phyloP scores from a whole-genome alignment of 1,140 invertebrate genomes.

The Dreissena polymorpha region DNA sequence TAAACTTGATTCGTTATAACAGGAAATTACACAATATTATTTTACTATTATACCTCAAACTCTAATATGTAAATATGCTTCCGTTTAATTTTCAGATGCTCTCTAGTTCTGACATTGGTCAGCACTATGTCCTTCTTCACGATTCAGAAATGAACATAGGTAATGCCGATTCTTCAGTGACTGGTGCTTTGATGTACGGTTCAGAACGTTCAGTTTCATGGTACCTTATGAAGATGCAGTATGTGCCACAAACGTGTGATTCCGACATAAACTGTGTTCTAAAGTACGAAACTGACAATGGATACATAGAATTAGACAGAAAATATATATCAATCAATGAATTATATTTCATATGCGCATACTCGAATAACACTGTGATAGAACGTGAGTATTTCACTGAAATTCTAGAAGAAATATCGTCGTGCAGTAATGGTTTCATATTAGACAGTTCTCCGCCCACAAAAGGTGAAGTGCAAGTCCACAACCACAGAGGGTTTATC shows the following conservation, averaged over 20 bases:
- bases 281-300: not conserved
- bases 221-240: no score
- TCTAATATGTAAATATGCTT: not conserved
- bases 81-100: no score
- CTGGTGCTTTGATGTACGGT: no score
- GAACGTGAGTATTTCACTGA: slow-evolving; percentile 18
- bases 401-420: slow-evolving; percentile 18
- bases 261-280: slow-evolving; percentile 29
- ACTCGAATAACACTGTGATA: not conserved
- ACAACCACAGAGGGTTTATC: no score
- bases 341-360: slow-evolving; percentile 52
- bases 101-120: no score
- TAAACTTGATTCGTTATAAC: not conserved
- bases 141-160: no score
- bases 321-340: no score
- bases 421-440: slow-evolving; percentile 60
- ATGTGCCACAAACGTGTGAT: slow-evolving; percentile 21
- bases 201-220: no score
- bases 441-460: slow-evolving; percentile 59
- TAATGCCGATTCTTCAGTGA: no score
- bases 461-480: no score
- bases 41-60: not conserved
- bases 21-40: not conserved
- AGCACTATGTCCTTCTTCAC: no score
- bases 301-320: slow-evolving; percentile 31